Base-by-base conservation (phyloP, 2,888 invertebrate species). In the Aleiodes alternator region DNA sequence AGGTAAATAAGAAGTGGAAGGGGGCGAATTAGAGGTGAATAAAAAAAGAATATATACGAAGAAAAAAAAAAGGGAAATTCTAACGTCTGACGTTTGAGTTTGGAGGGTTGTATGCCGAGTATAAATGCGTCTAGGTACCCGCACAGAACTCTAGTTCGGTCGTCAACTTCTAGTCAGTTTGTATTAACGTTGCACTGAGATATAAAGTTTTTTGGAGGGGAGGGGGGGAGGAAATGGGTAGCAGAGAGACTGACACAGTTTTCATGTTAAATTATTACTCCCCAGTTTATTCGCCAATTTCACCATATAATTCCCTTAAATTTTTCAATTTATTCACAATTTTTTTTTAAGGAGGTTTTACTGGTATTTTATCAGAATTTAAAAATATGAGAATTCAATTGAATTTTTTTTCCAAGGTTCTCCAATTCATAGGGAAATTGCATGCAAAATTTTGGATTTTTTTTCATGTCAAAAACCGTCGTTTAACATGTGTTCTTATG, bases 121-220 rank as follows among this genome's bases (percentile, higher is more conserved):
- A 61, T 61, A 61, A 43, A 61, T 38, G 61, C 43, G 5, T 61
- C 61, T 61, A 61, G n/a, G 61, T 48, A 64, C 50, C 34, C 38
- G 64, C 53, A 68, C 43, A 57, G 1, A 64, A 48, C 64, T 11
- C 23, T 51, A 74, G 61, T 69, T 51, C 43, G 38, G 73, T 51
- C 59, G 48, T 73, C 66, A 73, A 73, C 66, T 73, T 73, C 11
- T 48, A 55, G 69, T 51, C 57, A 73, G 69, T 16, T 61, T 61
- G 38, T 61, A 61, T 61, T 9, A 61, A 12, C 51, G 68, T 56
- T 57, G 69, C 59, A 69, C 51, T 50, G 55, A 57, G 68, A 73
- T 68, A 69, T 59, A 71, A 71, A 71, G 59, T 71, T 71, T 71
- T 43, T 48, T 23, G 23, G 11, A 38, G 43, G 9, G 43, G 11